Evolutionary conservation across 92 coral and sea anemone species (phyloP).

Genomic region (Chrysogorgia sp.): DNA sequence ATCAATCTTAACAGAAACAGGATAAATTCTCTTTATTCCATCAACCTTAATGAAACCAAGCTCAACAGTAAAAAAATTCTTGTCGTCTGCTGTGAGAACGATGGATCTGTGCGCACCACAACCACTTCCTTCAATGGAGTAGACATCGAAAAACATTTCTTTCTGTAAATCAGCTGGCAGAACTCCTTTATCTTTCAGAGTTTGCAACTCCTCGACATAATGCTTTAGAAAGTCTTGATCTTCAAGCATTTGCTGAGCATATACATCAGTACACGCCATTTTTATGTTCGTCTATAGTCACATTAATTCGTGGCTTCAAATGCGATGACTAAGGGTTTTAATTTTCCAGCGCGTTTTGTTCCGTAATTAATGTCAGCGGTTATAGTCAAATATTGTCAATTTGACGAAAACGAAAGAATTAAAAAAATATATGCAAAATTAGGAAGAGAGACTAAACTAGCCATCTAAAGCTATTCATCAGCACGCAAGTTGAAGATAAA

Average conservation of each 20-base stretch:
- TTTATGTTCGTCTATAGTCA: too few relatives aligned
- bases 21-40: slow-evolving; percentile 50
- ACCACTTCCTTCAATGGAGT: slow-evolving; percentile 49
- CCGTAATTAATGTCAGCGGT: too few relatives aligned
- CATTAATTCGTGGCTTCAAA: too few relatives aligned
- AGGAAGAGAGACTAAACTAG: too few relatives aligned
- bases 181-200: slow-evolving; percentile 1
- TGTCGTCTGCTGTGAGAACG: slow-evolving; percentile 58
- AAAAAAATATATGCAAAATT: too few relatives aligned
- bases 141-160: slow-evolving; percentile 44
- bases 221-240: slow-evolving; percentile 28
- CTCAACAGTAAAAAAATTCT: slow-evolving; percentile 62
- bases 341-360: too few relatives aligned
- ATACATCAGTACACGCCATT: slow-evolving; percentile 8
- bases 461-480: too few relatives aligned
- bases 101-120: slow-evolving; percentile 66
- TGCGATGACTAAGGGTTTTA: too few relatives aligned
- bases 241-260: slow-evolving; percentile 62
- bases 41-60: slow-evolving; percentile 43
- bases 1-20: slow-evolving; percentile 33
- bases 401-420: too few relatives aligned
- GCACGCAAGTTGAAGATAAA: not conserved
- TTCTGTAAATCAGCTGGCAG: slow-evolving; percentile 46
- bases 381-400: too few relatives aligned
- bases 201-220: slow-evolving; percentile 23